Conservation (phyloP, 92 coral and sea anemone species). For the Actinernus sp. region DNA sequence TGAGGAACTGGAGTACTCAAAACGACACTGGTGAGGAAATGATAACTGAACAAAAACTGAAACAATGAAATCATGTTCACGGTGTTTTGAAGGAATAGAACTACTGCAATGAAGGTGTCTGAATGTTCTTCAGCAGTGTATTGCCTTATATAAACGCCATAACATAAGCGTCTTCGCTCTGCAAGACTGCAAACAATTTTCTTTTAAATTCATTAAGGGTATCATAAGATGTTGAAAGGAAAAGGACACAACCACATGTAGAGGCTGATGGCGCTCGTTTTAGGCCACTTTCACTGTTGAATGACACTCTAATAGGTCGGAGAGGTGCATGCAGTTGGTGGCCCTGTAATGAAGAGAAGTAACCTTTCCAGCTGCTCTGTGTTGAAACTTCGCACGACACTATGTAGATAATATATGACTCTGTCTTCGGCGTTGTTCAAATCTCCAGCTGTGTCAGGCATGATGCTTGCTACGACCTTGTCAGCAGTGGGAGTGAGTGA, state of each 20-base stretch:
- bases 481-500: slow-evolving; percentile 14
- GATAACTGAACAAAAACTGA: no score
- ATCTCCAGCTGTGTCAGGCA: slow-evolving; percentile 3
- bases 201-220: slow-evolving; percentile 16
- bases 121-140: no score
- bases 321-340: slow-evolving; percentile 10
- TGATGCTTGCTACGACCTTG: slow-evolving; percentile 1
- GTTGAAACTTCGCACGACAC: slow-evolving; percentile 2
- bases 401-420: slow-evolving; percentile 4
- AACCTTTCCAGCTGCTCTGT: slow-evolving; percentile 1
- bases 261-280: slow-evolving; percentile 29
- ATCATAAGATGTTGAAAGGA: slow-evolving; percentile 15
- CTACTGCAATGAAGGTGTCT: no score
- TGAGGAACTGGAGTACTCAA: no score
- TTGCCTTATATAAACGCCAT: slow-evolving; percentile 18
- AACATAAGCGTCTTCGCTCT: slow-evolving; percentile 24
- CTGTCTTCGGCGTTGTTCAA: slow-evolving; percentile 12
- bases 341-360: slow-evolving; percentile 1
- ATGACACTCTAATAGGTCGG: slow-evolving; percentile 4
- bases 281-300: slow-evolving; percentile 18
- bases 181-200: slow-evolving; percentile 18
- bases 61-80: no score
- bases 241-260: slow-evolving; percentile 21
- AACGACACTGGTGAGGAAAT: no score
- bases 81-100: no score